Evolutionary conservation across 2,113 vertebrate genomes (phyloP), one percentile per base, ranked within the genome.

Genomic region (Archilochus colubris): DNA sequence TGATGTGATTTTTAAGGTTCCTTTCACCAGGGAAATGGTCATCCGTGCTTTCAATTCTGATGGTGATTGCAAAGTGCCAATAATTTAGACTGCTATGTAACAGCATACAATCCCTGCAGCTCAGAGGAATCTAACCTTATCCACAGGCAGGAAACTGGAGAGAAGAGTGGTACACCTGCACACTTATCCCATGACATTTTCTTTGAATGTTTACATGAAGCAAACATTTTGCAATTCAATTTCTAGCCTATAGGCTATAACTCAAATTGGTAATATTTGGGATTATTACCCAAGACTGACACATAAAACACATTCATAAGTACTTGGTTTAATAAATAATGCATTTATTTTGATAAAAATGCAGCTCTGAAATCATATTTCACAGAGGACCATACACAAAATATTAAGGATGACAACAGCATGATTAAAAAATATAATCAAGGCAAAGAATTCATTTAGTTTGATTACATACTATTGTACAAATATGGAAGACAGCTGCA

Each of bases 401-500:
- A 91, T 22, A 62, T 62, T 82, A 85, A 64, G 54, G 82, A 91
- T 69, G n/a, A 89, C 16, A 91, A 66, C 50, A 62, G 23, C 38
- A 68, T 57, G 79, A 84, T 68, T 55, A 82, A 75, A 85, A 88
- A 64, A 67, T 77, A 87, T 50, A 51, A 87, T 57, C 50, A 79
- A 73, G 89, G 92, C 54, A 87, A 95, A 92, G 38, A 95, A 68
- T 79, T 85, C 3, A 85, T 89, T 91, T 85, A 68, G 19, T 87
- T 89, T 91, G 85, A 93, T 89, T 75, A 61, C 19, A 64, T 36
- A 61, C 23, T 63, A 67, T 53, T 61, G 22, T 36, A 69, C 24
- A 82, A 87, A 79, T n/a, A 69, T 9, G 21, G 66, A 87, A 93
- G 53, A 72, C 74, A 96, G 89, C 82, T 95, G 89, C 50, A 94